Evolutionary conservation across 2,113 vertebrate species (phyloP).

Genomic region (Nibea coibor): DNA sequence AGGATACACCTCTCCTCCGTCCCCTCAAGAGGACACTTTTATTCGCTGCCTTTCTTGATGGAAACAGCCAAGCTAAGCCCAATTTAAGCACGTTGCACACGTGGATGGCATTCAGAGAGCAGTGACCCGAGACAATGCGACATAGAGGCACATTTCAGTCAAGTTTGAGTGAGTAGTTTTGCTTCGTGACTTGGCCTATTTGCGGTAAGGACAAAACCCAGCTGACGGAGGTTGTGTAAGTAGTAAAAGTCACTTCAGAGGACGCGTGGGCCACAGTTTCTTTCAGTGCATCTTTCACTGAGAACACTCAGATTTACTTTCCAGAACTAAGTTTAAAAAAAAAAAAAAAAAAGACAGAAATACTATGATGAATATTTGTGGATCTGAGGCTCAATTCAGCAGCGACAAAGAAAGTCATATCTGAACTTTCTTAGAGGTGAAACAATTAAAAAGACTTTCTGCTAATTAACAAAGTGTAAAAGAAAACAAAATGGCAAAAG

Average conservation of each 20-base stretch:
- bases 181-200: slow-evolving; percentile 1
- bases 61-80: background rate
- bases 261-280: slow-evolving; percentile 8
- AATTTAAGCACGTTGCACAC: slow-evolving; percentile 9
- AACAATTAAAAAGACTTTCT: background rate
- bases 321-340: background rate
- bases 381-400: slow-evolving; percentile 24
- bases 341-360: too few species aligned
- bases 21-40: background rate
- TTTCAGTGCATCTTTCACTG: slow-evolving; percentile 24
- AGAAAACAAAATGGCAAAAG: background rate
- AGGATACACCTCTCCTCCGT: background rate
- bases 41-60: background rate
- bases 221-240: background rate
- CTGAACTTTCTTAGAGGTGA: background rate
- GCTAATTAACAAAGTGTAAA: background rate
- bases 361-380: background rate
- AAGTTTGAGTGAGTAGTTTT: slow-evolving; percentile 10
- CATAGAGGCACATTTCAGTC: slow-evolving; percentile 74
- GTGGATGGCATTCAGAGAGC: slow-evolving; percentile 24
- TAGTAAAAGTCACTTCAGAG: slow-evolving; percentile 9
- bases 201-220: background rate
- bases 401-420: background rate
- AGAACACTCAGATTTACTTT: background rate
- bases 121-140: slow-evolving; percentile 30